A percentile compares a stretch with the other conserved stretches of the same genome.
Conservation (phyloP, 2,888 invertebrate species). For the Tiliacea citrago region DNA sequence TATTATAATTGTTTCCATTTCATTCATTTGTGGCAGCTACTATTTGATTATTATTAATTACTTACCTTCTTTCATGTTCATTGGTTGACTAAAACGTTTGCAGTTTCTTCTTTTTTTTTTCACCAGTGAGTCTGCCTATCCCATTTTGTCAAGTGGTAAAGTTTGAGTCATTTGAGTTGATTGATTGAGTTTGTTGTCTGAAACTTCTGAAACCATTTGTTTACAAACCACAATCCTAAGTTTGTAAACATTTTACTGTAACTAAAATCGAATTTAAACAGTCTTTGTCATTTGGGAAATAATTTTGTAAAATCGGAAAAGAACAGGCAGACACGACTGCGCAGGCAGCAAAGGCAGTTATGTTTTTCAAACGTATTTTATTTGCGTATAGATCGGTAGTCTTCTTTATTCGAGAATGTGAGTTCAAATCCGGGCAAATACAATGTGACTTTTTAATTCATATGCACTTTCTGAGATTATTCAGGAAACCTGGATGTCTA, state of each 20-base stretch:
- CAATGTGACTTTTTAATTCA: too few species aligned
- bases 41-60: slow-evolving; percentile 36
- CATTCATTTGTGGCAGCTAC: slow-evolving; percentile 29
- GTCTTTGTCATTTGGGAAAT: slow-evolving; percentile 11
- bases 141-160: slow-evolving; percentile 6
- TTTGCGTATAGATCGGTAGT: neutral
- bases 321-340: neutral
- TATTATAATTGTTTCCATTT: slow-evolving; percentile 32
- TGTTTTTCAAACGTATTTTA: neutral
- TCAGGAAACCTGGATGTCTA: too few species aligned
- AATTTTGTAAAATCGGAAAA: neutral
- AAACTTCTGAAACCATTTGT: slow-evolving; percentile 20
- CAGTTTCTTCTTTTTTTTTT: neutral
- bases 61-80: slow-evolving; percentile 19
- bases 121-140: neutral
- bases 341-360: neutral
- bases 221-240: slow-evolving; percentile 42
- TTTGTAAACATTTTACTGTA: slow-evolving; percentile 46
- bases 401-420: too few species aligned
- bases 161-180: too few species aligned
- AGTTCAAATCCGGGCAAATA: too few species aligned
- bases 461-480: too few species aligned
- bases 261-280: slow-evolving; percentile 33
- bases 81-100: slow-evolving; percentile 24
- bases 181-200: slow-evolving; percentile 38